A percentile compares a stretch with the other conserved stretches of the same genome.
Conservation (phyloP, 2,797 vertebrate genomes). For the Acanthiza pusilla region DNA sequence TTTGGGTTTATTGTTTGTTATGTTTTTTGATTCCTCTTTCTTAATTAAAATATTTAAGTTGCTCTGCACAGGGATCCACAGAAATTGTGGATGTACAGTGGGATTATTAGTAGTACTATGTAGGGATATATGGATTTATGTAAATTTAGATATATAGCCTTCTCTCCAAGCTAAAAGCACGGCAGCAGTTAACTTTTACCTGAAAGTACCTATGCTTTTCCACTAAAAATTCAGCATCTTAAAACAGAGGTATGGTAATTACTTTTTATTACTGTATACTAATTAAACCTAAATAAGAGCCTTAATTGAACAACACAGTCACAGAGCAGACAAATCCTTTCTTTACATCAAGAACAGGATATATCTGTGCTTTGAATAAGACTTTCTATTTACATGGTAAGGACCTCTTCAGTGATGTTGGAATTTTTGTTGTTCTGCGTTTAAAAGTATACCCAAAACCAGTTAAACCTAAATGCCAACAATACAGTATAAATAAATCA, state of each 20-base stretch:
- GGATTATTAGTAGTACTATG: not conserved
- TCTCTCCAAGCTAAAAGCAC: not conserved
- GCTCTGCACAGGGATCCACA: not conserved
- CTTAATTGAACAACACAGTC: not conserved
- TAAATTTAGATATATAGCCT: not conserved
- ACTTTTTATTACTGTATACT: not conserved
- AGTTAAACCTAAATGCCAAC: not conserved
- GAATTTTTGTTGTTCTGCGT: not conserved
- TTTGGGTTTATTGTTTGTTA: not conserved
- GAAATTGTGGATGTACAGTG: not conserved
- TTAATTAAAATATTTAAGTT: not conserved
- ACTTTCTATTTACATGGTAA: conserved; percentile 6
- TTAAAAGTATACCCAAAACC: not conserved
- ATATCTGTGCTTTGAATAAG: conserved; percentile 12
- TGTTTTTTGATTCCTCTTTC: not conserved
- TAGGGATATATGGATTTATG: not conserved
- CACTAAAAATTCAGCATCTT: not conserved
- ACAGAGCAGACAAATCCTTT: not conserved
- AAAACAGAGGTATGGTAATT: not conserved
- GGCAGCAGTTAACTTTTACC: not conserved
- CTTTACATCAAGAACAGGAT: conserved; percentile 14
- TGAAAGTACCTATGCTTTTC: not conserved
- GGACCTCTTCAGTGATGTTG: not conserved
- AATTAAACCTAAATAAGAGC: not conserved
- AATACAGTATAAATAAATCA: not conserved